Base-by-base conservation (phyloP, 2,888 invertebrate genomes). In the Agrotis ipsilon region DNA sequence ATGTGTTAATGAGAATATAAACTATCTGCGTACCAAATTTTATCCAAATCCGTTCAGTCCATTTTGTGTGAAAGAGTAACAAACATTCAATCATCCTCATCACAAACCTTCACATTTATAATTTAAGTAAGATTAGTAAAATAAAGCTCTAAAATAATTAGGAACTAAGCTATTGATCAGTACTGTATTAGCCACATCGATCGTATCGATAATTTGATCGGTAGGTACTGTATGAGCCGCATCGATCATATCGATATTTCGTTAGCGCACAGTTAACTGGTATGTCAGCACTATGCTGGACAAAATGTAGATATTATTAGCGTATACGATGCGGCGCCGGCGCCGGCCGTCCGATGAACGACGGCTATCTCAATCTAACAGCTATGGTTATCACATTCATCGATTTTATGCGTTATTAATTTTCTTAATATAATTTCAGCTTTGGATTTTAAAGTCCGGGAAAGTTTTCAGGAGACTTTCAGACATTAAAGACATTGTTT, bases 221-320 rank as follows among this genome's bases (percentile, higher is more conserved):
- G 39, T 39, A 39, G 39, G 13, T 48, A 24, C n/a, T 14, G 18
- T 5, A 16, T 75, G 9, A 48, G 48, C 11, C 16, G 18, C 21
- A 45, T 24, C 24, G 49, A 49, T 43, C 3, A 14, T 3, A 11
- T 21, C 16, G 16, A 55, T 68, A 24, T 21, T 49, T 61, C 24
- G 39, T 43, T 19, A n/a, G 13, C n/a, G 14, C 27, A 39, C 63
- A 51, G 66, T 62, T 57, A 65, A 55, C 62, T 64, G 65, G 58
- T 59, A 63, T 68, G 59, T 75, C 59, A 83, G 55, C 68, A 70
- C 79, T 83, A 77, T 82, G 85, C 86, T 89, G 87, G 88, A 90
- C 88, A 89, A 90, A 85, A 88, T 86, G 81, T 88, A 88, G 72
- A 78, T 78, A 78, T 87, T 87, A 91, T 89, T 90, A 90, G 90